Conservation (phyloP, 2,797 vertebrate genomes). For the Peromyscus attwateri region DNA sequence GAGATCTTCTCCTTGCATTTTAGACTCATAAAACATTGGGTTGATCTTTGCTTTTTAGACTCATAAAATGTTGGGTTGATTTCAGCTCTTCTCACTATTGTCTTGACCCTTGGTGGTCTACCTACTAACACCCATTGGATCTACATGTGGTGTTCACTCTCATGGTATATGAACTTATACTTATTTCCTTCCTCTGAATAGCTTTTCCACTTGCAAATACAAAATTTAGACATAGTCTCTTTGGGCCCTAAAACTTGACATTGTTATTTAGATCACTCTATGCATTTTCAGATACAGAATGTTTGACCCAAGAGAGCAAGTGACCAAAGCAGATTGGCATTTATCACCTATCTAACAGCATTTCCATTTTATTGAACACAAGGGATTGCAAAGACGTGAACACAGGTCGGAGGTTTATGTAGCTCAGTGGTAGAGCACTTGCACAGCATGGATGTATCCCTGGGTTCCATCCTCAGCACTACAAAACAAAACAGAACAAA, state of each 20-base stretch:
- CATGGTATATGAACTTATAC: background rate
- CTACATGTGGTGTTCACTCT: background rate
- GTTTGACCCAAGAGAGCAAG: accelerated
- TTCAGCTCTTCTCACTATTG: background rate
- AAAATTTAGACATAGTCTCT: background rate
- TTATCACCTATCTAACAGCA: background rate
- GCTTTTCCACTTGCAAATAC: background rate
- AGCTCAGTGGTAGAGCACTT: background rate
- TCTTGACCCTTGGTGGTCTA: background rate
- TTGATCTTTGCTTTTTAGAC: background rate
- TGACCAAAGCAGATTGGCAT: background rate
- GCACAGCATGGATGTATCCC: background rate
- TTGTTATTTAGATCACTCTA: background rate
- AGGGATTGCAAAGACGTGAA: background rate
- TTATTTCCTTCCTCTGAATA: background rate
- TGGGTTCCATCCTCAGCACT: background rate
- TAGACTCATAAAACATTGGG: too few species aligned
- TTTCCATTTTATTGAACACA: background rate
- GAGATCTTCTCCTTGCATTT: background rate
- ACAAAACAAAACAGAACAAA: background rate
- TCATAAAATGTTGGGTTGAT: background rate
- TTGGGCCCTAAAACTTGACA: background rate
- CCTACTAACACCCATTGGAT: background rate
- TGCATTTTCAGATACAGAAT: background rate
- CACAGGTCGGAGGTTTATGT: background rate